Evolutionary conservation across 2,888 invertebrate genomes (phyloP), one percentile per base, ranked within the genome.

Genomic region (Carterocephalus palaemon): DNA sequence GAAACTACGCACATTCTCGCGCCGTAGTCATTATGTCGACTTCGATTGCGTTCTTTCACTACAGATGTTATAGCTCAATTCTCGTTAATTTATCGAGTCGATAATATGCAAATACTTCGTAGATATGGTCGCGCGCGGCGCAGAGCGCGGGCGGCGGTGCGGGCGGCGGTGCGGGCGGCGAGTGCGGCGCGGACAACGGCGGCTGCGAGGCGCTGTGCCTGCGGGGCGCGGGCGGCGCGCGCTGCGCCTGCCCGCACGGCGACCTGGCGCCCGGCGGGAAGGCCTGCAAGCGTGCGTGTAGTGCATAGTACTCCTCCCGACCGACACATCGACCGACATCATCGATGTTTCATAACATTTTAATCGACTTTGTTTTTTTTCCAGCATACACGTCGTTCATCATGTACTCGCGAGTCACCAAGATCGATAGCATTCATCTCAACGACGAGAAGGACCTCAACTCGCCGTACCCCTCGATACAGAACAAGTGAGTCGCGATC

Each of bases 191-290:
- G 60, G 2, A 83, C 47, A 46, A 52, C 53, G 63, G 59, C 48
- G 56, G 52, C 48, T 92, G 91, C 16, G 96, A 95, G 78, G 89
- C 90, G 57, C 93, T 94, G 63, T 84, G 97, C 49, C 96, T 96
- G 67, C 10, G 17, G 17, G 29, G 4, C 7, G 28, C 91, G 93
- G 6, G 88, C 84, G 4, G 82, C 78, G 88, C 90, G 17, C 89
- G 91, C 47, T 96, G 95, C 77, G 92, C 91, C 22, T 97, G 97
- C 67, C 92, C 95, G 23, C 95, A 95, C 81, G 95, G 95, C 2
- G 89, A 90, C 55, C 88, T 95, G 2, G 89, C 89, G 3, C 56
- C 78, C 2, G 91, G 95, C 79, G 89, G 89, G 0, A 88, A 88
- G 54, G 80, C 85, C 37, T 96, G 96, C 78, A 89, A 64, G 22